These are phyloP conservation scores for Hetaerina americana DNA, from an alignment of 1,140 invertebrate species.

Conservation along the genomic window DNA sequence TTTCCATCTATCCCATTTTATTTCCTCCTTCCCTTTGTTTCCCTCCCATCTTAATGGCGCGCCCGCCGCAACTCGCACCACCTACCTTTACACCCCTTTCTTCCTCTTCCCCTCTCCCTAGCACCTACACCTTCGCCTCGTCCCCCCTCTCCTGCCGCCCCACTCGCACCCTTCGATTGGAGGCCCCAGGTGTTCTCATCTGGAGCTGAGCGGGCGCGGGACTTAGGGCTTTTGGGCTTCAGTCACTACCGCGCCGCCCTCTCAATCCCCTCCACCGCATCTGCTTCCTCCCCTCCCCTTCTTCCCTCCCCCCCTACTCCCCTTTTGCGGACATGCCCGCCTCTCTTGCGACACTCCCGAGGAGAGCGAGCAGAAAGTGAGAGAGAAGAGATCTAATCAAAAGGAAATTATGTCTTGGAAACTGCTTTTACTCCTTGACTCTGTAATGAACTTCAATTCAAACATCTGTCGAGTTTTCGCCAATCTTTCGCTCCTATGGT, in stretches of 20 bases:
- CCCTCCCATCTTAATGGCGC: background rate
- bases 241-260: background rate
- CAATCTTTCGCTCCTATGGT: background rate
- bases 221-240: no score
- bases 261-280: background rate
- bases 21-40: background rate
- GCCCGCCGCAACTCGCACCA: no score
- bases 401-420: background rate
- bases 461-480: background rate
- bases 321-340: background rate
- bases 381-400: background rate
- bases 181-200: background rate
- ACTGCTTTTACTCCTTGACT: background rate
- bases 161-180: background rate
- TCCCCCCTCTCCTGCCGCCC: background rate
- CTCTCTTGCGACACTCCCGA: background rate
- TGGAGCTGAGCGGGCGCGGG: background rate
- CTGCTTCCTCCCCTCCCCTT: background rate
- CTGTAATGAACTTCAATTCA: background rate
- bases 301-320: background rate
- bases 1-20: no score
- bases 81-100: no score
- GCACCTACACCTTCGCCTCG: no score
- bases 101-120: no score
- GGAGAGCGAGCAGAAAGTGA: no score